Percentiles rank a stretch among this genome's conserved stretches.
Evolutionary conservation across 2,797 vertebrate genomes (phyloP).

Genomic region (Phalloptychus januarius): DNA sequence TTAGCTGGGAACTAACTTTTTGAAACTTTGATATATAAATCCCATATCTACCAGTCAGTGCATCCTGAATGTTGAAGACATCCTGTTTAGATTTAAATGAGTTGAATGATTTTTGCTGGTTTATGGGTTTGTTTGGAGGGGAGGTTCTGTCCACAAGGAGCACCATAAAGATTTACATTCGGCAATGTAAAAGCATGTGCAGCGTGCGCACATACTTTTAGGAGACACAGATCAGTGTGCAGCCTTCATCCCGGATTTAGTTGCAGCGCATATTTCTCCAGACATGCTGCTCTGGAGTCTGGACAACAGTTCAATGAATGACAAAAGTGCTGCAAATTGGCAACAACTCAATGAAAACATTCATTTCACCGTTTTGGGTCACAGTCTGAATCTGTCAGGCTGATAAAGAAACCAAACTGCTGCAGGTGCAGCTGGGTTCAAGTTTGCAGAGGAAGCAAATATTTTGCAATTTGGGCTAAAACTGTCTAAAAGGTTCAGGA

Average conservation of each 20-base stretch:
- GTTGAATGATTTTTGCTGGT: constrained; percentile 19
- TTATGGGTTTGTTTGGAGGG: constrained; percentile 29
- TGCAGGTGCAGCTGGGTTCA: constrained; percentile 38
- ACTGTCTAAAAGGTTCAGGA: constrained; percentile 4
- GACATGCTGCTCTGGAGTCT: constrained; percentile 64
- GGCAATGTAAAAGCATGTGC: constrained; percentile 25
- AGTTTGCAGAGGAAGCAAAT: constrained; percentile 26
- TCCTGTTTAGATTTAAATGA: constrained; percentile 2
- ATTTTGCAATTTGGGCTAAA: constrained; percentile 29
- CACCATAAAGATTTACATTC: constrained; percentile 73
- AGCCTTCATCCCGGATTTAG: constrained; percentile 26
- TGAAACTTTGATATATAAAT: background rate
- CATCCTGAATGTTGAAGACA: constrained; percentile 14
- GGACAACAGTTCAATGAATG: constrained; percentile 33
- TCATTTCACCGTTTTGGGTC: constrained; percentile 40
- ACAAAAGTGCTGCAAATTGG: constrained; percentile 30
- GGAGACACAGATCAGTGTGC: constrained; percentile 16
- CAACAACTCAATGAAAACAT: constrained; percentile 40
- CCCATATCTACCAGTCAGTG: background rate
- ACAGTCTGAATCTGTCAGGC: constrained; percentile 58
- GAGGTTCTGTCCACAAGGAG: constrained; percentile 63
- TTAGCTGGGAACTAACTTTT: background rate
- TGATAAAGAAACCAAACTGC: constrained; percentile 43
- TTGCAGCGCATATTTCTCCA: constrained; percentile 69
- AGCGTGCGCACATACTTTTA: constrained; percentile 4